phyloP scores from a whole-genome alignment of 2,113 vertebrate genomes.

The Misgurnus mizolepis region DNA sequence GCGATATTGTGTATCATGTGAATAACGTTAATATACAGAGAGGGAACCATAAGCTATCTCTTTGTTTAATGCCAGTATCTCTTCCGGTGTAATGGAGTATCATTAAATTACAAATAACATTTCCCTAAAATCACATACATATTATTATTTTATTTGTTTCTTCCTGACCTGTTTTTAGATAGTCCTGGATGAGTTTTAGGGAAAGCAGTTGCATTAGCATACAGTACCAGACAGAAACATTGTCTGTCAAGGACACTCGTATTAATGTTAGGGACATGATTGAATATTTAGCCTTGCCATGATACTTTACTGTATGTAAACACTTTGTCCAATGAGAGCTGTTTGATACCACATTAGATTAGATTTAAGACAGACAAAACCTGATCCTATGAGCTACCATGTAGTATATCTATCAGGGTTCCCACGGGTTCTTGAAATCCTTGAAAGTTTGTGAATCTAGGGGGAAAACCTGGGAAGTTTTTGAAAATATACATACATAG shows the following conservation, averaged over 20 bases:
- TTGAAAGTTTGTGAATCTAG: too few relatives aligned
- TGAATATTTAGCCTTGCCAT: neutral
- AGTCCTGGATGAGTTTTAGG: slow-evolving; percentile 2
- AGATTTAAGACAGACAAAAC: neutral
- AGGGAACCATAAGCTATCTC: neutral
- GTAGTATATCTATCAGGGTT: too few relatives aligned
- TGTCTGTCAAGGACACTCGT: neutral
- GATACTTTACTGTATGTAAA: neutral
- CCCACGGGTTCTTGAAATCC: too few relatives aligned
- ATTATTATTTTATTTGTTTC: neutral
- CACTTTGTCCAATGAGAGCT: neutral
- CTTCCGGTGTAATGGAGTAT: slow-evolving; percentile 2
- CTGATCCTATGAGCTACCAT: neutral
- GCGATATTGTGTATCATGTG: neutral
- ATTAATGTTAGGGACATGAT: neutral
- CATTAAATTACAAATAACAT: slow-evolving; percentile 23
- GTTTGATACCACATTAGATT: neutral
- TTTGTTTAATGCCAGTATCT: neutral
- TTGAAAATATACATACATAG: too few relatives aligned
- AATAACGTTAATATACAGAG: neutral
- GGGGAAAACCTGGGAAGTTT: too few relatives aligned
- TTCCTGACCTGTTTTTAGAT: neutral
- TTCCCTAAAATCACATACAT: slow-evolving; percentile 9
- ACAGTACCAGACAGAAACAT: neutral
- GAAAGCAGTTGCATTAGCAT: neutral